Evolutionary conservation across 2,797 vertebrate species (phyloP).

Genomic region (Notolabrus celidotus): DNA sequence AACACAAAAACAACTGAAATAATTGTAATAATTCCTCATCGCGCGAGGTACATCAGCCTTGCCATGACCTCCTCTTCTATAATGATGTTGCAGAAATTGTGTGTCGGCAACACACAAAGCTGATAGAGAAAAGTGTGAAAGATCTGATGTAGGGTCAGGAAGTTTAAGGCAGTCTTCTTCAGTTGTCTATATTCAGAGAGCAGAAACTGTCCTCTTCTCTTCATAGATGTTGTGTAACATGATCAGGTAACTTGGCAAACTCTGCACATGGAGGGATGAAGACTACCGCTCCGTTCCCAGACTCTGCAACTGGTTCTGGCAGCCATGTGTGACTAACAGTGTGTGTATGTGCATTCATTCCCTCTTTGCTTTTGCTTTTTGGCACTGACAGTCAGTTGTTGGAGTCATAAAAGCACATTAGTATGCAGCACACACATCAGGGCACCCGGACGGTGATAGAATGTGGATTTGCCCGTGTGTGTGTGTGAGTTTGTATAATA

Average conservation of each 20-base stretch:
- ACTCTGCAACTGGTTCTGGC: conserved; percentile 2
- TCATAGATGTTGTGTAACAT: background rate
- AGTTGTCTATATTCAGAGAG: conserved; percentile 7
- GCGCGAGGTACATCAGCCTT: background rate
- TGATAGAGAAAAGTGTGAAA: background rate
- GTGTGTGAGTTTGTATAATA: background rate
- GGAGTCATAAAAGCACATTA: conserved; percentile 37
- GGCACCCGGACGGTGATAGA: conserved; percentile 10
- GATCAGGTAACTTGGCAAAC: background rate
- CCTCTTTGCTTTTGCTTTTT: conserved; percentile 28
- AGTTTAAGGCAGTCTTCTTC: conserved; percentile 3
- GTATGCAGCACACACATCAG: conserved; percentile 24
- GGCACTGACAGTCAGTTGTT: conserved; percentile 37
- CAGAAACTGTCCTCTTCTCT: conserved; percentile 2
- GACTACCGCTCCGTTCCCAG: background rate
- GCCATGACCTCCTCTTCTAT: background rate
- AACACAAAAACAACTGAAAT: background rate
- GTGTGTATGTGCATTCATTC: background rate
- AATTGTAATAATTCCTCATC: too few species aligned
- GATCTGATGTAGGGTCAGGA: background rate
- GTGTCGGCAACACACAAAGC: background rate
- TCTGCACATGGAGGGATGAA: background rate
- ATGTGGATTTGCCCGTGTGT: conserved; percentile 32
- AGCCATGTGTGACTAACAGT: conserved; percentile 5
- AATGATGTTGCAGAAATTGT: background rate